Evolutionary conservation across 2,113 vertebrate species (phyloP), one percentile per base, ranked within the genome.

Genomic region (Muscicapa adusta): DNA sequence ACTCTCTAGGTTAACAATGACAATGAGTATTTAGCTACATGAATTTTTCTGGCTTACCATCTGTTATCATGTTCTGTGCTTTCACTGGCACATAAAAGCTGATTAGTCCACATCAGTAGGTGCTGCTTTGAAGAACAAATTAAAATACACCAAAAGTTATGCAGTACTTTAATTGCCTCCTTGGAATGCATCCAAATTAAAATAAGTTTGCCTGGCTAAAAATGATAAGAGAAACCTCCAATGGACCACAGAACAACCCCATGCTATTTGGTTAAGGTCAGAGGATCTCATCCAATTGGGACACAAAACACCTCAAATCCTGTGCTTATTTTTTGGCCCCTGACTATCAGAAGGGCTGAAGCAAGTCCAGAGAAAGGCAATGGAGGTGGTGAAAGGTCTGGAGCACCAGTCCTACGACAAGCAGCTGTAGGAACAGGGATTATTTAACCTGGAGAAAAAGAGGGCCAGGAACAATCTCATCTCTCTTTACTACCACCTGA

Each of bases 41-140:
- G 23, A 89, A 25, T 89, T 94, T 96, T 94, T 92, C 91, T 95
- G 57, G 66, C 73, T 93, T 79, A 63, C 94, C 95, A 95, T 97
- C 95, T 97, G 95, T 96, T 91, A 87, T 78, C 58, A 36, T 42
- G 76, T 92, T 91, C 80, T 92, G 25, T 91, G 73, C 84, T 87
- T 94, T 94, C 77, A 43, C 57, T 89, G 86, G 68, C 86, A 89
- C 80, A 78, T 92, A 94, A 93, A 97, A 93, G 45, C 84, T 87
- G 77, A 95, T 96, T 93, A 97, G 86, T 68, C 84, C 73, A 78
- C 77, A 93, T 92, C 89, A 94, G 91, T 80, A 89, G 92, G 40
- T 72, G 28, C 26, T 85, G 50, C 53, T 96, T 93, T 92, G 57
- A 94, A 86, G 88, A 94, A 72, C 68, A 92, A 94, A 94, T 91